Base-by-base conservation (phyloP, 1,140 invertebrate species). In the Marisa cornuarietis region DNA sequence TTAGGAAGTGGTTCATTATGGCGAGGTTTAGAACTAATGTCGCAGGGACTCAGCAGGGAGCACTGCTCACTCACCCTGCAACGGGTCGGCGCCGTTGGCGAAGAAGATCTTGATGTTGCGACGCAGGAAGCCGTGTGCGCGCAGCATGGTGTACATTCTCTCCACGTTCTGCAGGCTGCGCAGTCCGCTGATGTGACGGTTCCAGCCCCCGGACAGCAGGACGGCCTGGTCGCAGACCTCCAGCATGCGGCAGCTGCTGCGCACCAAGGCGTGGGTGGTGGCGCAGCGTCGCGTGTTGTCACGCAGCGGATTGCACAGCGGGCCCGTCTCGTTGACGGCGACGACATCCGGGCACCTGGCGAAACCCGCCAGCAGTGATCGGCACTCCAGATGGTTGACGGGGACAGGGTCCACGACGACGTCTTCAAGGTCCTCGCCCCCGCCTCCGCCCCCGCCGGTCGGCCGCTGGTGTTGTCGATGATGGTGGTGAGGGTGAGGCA, bases 161-260 rank as follows among this genome's bases (percentile, higher is more conserved):
- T 85, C 78, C 7, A 93, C 79, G 80, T 92, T 92, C 16, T 88
- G 66, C 24, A 88, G 77, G 62, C 90, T 88, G 20, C 87, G 73
- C 4, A 84, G 77, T 20, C 88, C 87, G 0, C 90, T 90, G 18
- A 91, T 90, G 62, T 92, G 88, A 22, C 91, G 81, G 82, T 92
- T 93, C 93, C 93, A 93, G 13, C 93, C 93, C 9, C 93, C 93
- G 4, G 92, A 92, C 24, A 93, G 51, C 16, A 93, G 69, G 0
- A 93, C 90, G 10, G 92, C 93, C 82, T 93, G 90, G 84, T 93
- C 92, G 83, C 93, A 93, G 11, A 91, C 91, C 84, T 93, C 92
- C 79, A 93, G 91, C 51, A 92, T 81, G 14, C 91, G 89, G 80
- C 93, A 93, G 14, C 90, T 86, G 5, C 90, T 91, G 18, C 88